These are phyloP conservation scores for Antechinus flavipes DNA, from an alignment of 2,113 vertebrate species.

Conservation along the genomic window DNA sequence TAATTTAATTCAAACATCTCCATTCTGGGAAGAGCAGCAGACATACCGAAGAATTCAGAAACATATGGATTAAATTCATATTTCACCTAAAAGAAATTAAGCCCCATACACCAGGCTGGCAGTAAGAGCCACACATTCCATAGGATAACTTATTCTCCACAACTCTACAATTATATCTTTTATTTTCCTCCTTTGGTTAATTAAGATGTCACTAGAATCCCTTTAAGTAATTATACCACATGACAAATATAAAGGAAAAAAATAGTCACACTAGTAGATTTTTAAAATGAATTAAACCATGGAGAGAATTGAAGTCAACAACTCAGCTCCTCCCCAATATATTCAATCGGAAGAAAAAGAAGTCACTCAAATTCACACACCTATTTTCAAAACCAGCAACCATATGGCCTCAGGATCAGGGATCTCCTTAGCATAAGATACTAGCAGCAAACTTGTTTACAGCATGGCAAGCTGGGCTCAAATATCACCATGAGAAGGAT, in stretches of 20 bases:
- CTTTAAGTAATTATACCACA: constrained; percentile 65
- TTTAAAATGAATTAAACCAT: constrained; percentile 70
- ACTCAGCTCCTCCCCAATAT: constrained; percentile 40
- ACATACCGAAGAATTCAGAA: constrained; percentile 18
- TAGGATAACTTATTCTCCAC: constrained; percentile 45
- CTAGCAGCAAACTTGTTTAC: not conserved
- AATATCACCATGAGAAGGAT: constrained; percentile 10
- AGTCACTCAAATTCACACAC: constrained; percentile 50
- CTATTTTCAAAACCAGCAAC: constrained; percentile 59
- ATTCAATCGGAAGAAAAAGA: constrained; percentile 54
- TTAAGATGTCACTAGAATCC: constrained; percentile 73
- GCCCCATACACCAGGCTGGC: constrained; percentile 32
- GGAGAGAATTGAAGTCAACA: constrained; percentile 57
- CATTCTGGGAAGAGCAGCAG: constrained; percentile 22
- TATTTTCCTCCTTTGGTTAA: constrained; percentile 63
- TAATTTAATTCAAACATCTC: constrained; percentile 53
- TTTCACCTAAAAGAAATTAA: constrained; percentile 56
- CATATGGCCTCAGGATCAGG: constrained; percentile 2
- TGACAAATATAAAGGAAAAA: constrained; percentile 63
- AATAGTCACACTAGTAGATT: constrained; percentile 66
- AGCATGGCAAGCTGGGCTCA: constrained; percentile 25
- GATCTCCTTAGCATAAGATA: constrained; percentile 49
- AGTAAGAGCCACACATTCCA: constrained; percentile 33
- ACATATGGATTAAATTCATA: constrained; percentile 9
- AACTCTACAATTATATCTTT: constrained; percentile 63